Evolutionary conservation across 2,113 vertebrate genomes (phyloP).

Genomic region (Emydocephalus ijimae): DNA sequence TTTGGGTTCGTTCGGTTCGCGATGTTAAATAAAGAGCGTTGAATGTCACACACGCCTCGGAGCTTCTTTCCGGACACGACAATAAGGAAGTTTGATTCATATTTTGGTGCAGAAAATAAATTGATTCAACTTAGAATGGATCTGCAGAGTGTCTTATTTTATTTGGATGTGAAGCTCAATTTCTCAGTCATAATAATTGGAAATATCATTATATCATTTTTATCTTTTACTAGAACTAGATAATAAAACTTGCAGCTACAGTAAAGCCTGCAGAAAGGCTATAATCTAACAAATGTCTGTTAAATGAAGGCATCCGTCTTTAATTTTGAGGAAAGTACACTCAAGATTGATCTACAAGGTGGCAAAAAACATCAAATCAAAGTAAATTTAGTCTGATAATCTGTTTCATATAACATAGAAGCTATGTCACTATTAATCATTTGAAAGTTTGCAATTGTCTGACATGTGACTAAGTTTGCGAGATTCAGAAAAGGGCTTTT

Average conservation of each 20-base stretch:
- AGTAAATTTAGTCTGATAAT: neutral
- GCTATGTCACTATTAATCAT: neutral
- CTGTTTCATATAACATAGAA: neutral
- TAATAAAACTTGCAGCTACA: neutral
- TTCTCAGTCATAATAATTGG: neutral
- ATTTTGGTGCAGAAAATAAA: neutral
- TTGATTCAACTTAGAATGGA: neutral
- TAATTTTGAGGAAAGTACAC: neutral
- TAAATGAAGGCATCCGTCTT: neutral
- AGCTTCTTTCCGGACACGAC: too few species aligned
- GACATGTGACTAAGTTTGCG: neutral
- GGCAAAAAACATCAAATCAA: neutral
- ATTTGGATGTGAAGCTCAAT: neutral
- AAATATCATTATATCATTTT: neutral
- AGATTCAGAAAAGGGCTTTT: neutral
- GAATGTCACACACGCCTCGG: too few species aligned
- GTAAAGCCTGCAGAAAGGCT: neutral
- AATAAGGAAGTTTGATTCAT: neutral
- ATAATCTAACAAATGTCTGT: neutral
- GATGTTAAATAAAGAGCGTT: too few species aligned
- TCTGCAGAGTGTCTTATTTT: neutral
- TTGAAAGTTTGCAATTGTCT: neutral
- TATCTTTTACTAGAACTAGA: neutral
- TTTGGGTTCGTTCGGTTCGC: too few species aligned
- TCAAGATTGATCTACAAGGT: neutral